phyloP scores from a whole-genome alignment of 2,113 vertebrate genomes.

The Falcunculus frontatus region DNA sequence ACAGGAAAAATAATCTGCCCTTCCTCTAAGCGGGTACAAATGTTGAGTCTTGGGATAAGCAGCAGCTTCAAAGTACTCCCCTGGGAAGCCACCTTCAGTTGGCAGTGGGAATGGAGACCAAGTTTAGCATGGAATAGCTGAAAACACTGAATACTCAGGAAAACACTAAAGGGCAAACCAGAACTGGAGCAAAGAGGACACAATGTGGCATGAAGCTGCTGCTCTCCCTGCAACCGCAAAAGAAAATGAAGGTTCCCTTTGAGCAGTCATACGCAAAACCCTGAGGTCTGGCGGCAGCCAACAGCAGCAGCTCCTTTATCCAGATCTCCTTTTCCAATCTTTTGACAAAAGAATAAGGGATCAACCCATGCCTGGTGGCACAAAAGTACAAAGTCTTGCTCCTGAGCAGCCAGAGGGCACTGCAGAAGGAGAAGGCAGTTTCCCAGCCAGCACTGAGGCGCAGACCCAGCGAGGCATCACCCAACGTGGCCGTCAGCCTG shows the following conservation, averaged over 20 bases:
- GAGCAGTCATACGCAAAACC: neutral
- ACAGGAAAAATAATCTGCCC: neutral
- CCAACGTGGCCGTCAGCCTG: fast-evolving
- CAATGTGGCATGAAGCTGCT: neutral
- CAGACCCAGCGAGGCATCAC: neutral
- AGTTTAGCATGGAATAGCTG: neutral
- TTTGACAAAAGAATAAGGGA: neutral
- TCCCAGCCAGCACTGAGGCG: fast-evolving
- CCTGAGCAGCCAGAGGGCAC: neutral
- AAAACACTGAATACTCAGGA: neutral
- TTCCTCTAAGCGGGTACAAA: neutral
- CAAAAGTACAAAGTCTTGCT: neutral
- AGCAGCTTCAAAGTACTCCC: neutral
- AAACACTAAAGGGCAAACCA: neutral
- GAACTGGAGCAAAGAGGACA: neutral
- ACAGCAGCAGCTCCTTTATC: neutral
- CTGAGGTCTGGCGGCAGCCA: neutral
- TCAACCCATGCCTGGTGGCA: neutral
- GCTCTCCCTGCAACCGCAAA: neutral
- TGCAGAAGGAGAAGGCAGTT: neutral
- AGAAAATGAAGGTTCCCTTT: neutral
- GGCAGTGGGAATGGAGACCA: neutral
- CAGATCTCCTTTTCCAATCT: neutral
- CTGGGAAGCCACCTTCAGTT: neutral
- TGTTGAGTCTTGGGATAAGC: neutral